Evolutionary conservation across 2,113 vertebrate species (phyloP).

Genomic region (Oceanites oceanicus): DNA sequence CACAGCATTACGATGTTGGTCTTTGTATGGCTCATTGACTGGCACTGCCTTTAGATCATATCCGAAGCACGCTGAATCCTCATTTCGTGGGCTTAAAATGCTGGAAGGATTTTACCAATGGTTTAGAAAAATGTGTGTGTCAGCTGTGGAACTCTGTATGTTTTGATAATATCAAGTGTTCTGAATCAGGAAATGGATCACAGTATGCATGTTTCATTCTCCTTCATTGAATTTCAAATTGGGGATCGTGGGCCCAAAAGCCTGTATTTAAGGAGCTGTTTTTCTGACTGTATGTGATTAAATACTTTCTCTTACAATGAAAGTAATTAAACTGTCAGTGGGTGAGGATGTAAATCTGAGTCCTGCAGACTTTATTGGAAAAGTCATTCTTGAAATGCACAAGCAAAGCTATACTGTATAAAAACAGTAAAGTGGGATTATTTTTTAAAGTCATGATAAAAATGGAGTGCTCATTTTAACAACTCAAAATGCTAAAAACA

Average conservation of each 20-base stretch:
- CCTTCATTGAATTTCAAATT: slow-evolving; percentile 57
- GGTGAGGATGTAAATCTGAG: slow-evolving; percentile 43
- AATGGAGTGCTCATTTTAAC: background rate
- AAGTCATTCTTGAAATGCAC: background rate
- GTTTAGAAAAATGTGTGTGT: slow-evolving; percentile 50
- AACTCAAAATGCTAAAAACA: background rate
- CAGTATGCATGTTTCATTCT: slow-evolving; percentile 19
- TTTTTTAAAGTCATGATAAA: background rate
- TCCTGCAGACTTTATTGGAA: slow-evolving; percentile 17
- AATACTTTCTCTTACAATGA: slow-evolving; percentile 37
- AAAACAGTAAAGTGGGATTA: background rate
- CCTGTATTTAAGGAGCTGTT: slow-evolving; percentile 2
- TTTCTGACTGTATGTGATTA: slow-evolving; percentile 39
- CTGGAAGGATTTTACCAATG: background rate
- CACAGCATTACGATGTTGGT: background rate
- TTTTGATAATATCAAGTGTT: slow-evolving; percentile 60
- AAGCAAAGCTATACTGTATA: background rate
- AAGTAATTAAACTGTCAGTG: slow-evolving; percentile 53
- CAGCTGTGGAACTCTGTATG: slow-evolving; percentile 40
- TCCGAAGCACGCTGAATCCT: background rate
- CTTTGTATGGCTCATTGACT: background rate
- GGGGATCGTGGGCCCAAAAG: background rate
- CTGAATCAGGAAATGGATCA: slow-evolving; percentile 47
- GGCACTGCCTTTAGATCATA: background rate
- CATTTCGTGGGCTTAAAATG: background rate